These are phyloP conservation scores for Tetrao urogallus DNA, from an alignment of 2,113 vertebrate species.

Conservation along the genomic window DNA sequence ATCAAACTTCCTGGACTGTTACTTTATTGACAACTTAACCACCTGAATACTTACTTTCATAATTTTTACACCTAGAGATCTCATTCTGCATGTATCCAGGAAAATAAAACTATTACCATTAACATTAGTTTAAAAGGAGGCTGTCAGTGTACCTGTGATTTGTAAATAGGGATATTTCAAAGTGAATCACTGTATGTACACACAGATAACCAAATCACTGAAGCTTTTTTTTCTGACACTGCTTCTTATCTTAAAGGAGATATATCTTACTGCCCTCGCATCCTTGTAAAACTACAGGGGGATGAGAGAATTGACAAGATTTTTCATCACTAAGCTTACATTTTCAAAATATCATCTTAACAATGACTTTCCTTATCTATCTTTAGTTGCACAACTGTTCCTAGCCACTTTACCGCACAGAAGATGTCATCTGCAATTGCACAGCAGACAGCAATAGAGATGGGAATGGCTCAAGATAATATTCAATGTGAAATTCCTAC, in stretches of 20 bases:
- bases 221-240: neutral
- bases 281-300: neutral
- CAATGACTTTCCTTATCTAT: slow-evolving; percentile 10
- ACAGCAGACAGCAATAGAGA: neutral
- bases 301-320: slow-evolving; percentile 7
- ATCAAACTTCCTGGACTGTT: neutral
- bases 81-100: neutral
- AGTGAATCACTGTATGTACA: neutral
- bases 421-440: neutral
- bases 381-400: slow-evolving; percentile 17
- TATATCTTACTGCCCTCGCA: neutral
- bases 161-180: neutral
- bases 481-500: slow-evolving; percentile 10
- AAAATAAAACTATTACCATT: neutral
- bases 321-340: slow-evolving; percentile 21
- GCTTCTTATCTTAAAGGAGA: neutral
- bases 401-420: neutral
- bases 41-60: slow-evolving; percentile 12
- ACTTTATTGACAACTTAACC: neutral
- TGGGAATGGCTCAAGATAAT: neutral
- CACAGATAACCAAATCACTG: neutral
- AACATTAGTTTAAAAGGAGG: neutral
- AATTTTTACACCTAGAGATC: neutral
- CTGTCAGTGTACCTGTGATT: neutral
- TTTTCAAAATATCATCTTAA: slow-evolving; percentile 16